Conservation (phyloP, 64 coral and sea anemone species). For the Montipora foliosa region DNA sequence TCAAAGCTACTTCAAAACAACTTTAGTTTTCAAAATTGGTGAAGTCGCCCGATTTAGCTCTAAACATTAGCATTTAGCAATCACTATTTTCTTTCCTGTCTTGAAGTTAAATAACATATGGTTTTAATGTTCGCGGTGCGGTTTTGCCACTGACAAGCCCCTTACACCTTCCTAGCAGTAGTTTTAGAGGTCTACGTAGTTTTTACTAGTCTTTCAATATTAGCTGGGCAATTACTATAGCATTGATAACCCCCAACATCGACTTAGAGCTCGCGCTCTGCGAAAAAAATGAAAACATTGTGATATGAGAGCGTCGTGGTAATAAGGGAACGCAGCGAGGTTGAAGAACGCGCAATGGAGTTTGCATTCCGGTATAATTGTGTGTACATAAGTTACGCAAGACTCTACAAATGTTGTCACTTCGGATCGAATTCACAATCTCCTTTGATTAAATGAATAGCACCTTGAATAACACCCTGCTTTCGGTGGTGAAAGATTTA, state of each 20-base stretch:
- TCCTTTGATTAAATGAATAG: background rate
- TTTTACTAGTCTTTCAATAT: conserved; percentile 36
- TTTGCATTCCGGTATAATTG: conserved; percentile 1
- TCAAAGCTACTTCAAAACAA: background rate
- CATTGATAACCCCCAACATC: background rate
- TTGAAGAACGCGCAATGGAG: background rate
- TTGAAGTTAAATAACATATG: too few species aligned
- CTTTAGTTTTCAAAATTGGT: background rate
- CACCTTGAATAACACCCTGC: background rate
- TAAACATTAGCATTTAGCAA: background rate
- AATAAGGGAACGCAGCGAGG: background rate
- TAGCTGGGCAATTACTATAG: background rate
- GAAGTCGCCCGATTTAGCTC: background rate
- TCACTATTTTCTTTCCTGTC: conserved; percentile 4
- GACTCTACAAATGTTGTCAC: background rate
- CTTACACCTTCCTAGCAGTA: too few species aligned
- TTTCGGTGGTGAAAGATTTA: background rate
- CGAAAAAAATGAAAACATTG: background rate
- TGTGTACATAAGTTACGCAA: conserved; percentile 18
- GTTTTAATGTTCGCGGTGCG: too few species aligned
- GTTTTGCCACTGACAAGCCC: background rate
- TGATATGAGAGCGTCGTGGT: background rate
- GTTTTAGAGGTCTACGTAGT: background rate
- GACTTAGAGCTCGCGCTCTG: background rate
- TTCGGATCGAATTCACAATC: background rate